Conservation (phyloP, 2,797 vertebrate genomes). For the Cirrhinus molitorella region DNA sequence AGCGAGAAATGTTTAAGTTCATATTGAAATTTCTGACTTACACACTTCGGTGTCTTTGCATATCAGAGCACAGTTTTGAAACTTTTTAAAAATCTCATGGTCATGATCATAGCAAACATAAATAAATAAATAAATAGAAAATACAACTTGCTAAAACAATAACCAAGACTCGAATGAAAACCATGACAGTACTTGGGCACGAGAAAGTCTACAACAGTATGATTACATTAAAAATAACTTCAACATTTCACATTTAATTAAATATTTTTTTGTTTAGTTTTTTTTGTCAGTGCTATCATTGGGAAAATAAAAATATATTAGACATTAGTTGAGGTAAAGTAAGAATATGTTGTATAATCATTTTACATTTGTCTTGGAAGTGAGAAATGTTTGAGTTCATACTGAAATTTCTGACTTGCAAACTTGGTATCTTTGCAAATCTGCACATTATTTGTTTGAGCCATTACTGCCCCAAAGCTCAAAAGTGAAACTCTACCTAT, state of each 20-base stretch:
- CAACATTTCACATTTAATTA: not conserved
- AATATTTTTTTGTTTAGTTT: no score
- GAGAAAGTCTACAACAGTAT: not conserved
- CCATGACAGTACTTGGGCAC: not conserved
- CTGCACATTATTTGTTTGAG: not conserved
- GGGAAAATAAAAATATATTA: not conserved
- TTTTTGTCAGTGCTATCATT: not conserved
- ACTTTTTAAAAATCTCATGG: not conserved
- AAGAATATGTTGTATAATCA: not conserved
- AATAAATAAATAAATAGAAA: not conserved
- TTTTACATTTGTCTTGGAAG: not conserved
- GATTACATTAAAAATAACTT: not conserved
- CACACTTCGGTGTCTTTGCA: no score
- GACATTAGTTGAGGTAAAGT: not conserved
- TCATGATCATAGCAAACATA: not conserved
- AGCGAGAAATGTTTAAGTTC: not conserved
- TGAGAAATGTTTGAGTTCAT: constrained; percentile 5
- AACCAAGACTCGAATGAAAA: not conserved
- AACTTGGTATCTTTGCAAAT: not conserved
- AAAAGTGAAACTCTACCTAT: not conserved
- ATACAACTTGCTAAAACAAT: not conserved
- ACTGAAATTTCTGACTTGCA: not conserved
- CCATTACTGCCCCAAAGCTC: not conserved
- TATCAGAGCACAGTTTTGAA: not conserved
- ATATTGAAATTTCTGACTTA: not conserved